These are phyloP conservation scores for Parochlus steinenii DNA, from an alignment of 2,888 invertebrate genomes.

Conservation along the genomic window DNA sequence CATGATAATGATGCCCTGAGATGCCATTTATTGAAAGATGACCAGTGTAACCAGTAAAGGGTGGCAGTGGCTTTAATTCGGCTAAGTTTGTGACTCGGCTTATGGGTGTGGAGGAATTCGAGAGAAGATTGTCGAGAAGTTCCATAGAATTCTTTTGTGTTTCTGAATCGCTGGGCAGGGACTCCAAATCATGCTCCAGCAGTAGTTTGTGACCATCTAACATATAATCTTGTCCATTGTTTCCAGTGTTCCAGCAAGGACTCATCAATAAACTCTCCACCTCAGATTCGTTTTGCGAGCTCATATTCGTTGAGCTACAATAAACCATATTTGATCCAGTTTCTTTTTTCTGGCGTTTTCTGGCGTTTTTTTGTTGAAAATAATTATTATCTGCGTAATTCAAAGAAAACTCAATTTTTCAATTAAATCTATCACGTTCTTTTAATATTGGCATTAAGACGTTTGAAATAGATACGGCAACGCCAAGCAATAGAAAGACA, in stretches of 20 bases:
- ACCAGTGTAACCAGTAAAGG: conserved; percentile 73
- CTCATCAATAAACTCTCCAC: conserved; percentile 56
- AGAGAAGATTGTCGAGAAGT: conserved; percentile 49
- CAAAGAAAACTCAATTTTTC: no score
- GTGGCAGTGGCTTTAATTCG: conserved; percentile 71
- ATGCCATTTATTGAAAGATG: conserved; percentile 77
- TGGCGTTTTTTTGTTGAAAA: no score
- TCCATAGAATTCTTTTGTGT: conserved; percentile 36
- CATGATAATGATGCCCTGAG: conserved; percentile 73
- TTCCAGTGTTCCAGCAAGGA: conserved; percentile 47
- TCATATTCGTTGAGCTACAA: conserved; percentile 30
- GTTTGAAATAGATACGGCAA: no score
- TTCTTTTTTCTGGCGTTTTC: conserved; percentile 12
- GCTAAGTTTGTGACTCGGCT: conserved; percentile 44
- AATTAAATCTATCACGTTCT: no score
- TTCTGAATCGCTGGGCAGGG: conserved; percentile 31
- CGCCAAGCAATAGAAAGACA: no score
- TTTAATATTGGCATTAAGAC: no score
- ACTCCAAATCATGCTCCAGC: conserved; percentile 39
- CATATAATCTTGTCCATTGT: conserved; percentile 33
- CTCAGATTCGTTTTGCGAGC: conserved; percentile 35
- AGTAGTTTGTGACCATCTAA: conserved; percentile 38
- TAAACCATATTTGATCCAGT: conserved; percentile 46
- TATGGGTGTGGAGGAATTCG: conserved; percentile 32
- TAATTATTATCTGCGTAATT: no score